Conservation (phyloP, 2,797 vertebrate species). For the Octomys mimax region DNA sequence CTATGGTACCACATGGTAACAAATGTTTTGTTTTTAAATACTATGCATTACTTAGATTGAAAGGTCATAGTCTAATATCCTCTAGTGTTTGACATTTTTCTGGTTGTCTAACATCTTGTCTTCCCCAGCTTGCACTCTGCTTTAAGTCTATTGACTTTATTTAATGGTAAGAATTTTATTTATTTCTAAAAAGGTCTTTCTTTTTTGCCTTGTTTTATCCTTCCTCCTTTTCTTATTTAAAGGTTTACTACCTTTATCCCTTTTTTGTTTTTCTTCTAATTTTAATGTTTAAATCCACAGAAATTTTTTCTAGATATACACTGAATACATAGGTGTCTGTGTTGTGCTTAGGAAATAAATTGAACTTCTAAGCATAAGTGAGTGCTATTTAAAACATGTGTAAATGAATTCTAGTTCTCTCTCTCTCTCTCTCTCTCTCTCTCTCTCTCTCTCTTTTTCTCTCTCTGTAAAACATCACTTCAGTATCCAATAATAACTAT, state of each 20-base stretch:
- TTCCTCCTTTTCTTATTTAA: not conserved
- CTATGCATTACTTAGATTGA: not conserved
- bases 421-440: not conserved
- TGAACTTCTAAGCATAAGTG: slow-evolving; percentile 29
- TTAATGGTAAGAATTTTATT: slow-evolving; percentile 9
- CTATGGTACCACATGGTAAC: not conserved
- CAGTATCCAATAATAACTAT: not conserved
- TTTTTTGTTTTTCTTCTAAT: not conserved
- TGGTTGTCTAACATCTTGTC: not conserved
- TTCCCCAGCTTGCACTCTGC: not conserved
- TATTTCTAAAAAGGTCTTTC: not conserved
- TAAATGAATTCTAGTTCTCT: not conserved
- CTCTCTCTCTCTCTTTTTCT: not conserved
- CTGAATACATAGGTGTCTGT: not conserved
- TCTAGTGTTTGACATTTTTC: not conserved
- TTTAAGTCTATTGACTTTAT: not conserved
- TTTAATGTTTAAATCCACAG: not conserved
- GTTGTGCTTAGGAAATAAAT: not conserved
- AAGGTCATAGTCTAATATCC: not conserved
- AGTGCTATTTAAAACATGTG: slow-evolving; percentile 22
- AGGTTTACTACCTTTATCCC: not conserved
- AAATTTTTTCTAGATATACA: not conserved
- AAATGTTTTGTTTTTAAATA: not conserved
- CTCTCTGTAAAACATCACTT: not conserved
- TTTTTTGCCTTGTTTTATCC: not conserved